phyloP scores from a whole-genome alignment of 2,888 invertebrate genomes.

The Mayetiola destructor region DNA sequence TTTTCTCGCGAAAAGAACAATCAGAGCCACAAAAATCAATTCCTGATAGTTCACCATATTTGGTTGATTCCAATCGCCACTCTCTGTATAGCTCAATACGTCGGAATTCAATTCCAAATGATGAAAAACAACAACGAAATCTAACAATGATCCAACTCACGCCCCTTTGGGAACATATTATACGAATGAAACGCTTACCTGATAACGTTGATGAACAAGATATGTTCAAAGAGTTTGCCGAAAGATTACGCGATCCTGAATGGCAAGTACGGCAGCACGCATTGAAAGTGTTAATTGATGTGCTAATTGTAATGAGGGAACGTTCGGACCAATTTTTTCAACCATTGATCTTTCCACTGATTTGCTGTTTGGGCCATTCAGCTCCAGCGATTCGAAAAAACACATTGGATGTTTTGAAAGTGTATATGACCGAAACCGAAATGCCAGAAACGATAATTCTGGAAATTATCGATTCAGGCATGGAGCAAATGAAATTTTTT shows the following conservation, averaged over 20 bases:
- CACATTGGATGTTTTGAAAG: slow-evolving; percentile 58
- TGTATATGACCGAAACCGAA: slow-evolving; percentile 53
- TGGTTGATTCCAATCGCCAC: neutral
- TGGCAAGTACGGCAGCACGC: slow-evolving; percentile 76
- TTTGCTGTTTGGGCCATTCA: slow-evolving; percentile 63
- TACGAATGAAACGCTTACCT: slow-evolving; percentile 57
- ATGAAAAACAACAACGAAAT: slow-evolving; percentile 17
- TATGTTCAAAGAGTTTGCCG: slow-evolving; percentile 55
- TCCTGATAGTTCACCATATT: neutral
- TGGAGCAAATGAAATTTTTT: slow-evolving; percentile 34
- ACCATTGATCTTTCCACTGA: slow-evolving; percentile 48
- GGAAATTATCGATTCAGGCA: slow-evolving; percentile 49
- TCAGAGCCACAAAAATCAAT: neutral
- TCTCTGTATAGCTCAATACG: neutral
- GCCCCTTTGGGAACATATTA: slow-evolving; percentile 67
- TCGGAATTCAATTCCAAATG: neutral
- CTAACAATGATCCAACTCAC: slow-evolving; percentile 41
- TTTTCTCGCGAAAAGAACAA: slow-evolving; percentile 27
- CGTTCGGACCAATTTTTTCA: slow-evolving; percentile 54
- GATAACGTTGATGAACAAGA: slow-evolving; percentile 47
- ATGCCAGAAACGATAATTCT: slow-evolving; percentile 52
- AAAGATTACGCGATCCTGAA: slow-evolving; percentile 61
- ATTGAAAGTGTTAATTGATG: slow-evolving; percentile 60
- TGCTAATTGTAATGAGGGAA: slow-evolving; percentile 56
- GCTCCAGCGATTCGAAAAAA: slow-evolving; percentile 70